A percentile compares a stretch with the other conserved stretches of the same genome.
Evolutionary conservation across 2,888 invertebrate species (phyloP).

Genomic region (Caradrina clavipalpis): DNA sequence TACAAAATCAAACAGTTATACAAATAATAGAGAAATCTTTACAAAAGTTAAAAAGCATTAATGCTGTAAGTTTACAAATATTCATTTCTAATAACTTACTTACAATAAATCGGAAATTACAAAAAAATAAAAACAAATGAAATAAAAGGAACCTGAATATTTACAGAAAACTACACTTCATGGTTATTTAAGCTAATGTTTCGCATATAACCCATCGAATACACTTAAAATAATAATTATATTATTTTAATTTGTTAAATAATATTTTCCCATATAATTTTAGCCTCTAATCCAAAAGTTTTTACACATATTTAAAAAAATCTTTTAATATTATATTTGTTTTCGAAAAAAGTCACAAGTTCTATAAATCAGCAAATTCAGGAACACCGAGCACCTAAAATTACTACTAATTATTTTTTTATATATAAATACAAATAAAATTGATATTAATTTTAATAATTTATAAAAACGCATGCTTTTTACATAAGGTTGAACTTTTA

Average conservation of each 20-base stretch:
- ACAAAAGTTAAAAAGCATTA: constrained; percentile 5
- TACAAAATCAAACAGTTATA: background rate
- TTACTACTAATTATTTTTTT: constrained; percentile 48
- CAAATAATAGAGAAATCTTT: background rate
- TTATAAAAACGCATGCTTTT: constrained; percentile 61
- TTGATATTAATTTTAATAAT: constrained; percentile 62
- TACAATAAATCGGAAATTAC: background rate
- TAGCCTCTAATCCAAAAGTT: constrained; percentile 66
- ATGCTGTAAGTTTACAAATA: background rate
- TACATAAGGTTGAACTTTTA: constrained; percentile 60
- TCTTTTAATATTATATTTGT: constrained; percentile 9
- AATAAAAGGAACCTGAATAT: background rate
- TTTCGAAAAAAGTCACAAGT: constrained; percentile 21
- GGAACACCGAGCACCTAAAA: constrained; percentile 58
- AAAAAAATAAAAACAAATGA: background rate
- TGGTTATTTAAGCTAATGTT: constrained; percentile 25
- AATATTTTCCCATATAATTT: constrained; percentile 54
- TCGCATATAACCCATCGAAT: constrained; percentile 52
- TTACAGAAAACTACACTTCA: constrained; percentile 9
- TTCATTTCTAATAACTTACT: background rate
- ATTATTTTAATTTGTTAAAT: constrained; percentile 38
- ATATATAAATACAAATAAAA: constrained; percentile 70
- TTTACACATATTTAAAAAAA: constrained; percentile 14
- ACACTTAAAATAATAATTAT: constrained; percentile 34
- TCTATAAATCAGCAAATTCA: constrained; percentile 23